Conservation (phyloP, 2,113 vertebrate genomes). For the Dasyprocta punctata region DNA sequence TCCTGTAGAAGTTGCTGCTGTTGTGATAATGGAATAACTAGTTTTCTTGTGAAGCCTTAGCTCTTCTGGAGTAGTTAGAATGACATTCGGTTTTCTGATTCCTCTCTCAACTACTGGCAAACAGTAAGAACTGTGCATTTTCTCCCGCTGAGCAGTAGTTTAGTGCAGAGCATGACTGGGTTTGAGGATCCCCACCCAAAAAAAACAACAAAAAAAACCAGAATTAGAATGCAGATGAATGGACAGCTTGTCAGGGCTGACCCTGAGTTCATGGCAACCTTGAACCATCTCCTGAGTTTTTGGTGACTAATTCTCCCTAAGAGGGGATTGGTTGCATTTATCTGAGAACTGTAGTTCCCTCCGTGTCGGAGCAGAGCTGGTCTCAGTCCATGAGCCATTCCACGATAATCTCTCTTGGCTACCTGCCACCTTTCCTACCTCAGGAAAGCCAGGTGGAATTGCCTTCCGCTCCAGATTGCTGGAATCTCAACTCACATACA, state of each 20-base stretch:
- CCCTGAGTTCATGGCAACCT: neutral
- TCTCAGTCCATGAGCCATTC: accelerated
- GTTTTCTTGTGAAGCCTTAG: constrained; percentile 42
- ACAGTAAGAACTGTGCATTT: neutral
- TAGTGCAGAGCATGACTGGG: neutral
- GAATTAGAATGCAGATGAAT: neutral
- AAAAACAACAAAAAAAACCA: no score
- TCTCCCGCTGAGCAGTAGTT: neutral
- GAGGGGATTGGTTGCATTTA: neutral
- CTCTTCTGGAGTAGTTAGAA: neutral
- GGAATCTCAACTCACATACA: neutral
- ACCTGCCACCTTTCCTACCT: neutral
- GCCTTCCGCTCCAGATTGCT: neutral
- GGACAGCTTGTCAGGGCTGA: neutral
- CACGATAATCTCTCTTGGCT: neutral
- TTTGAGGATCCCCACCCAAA: neutral
- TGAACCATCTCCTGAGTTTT: neutral
- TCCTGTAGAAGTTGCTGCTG: neutral
- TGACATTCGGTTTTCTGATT: neutral
- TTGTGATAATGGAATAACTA: neutral
- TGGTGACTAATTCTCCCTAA: neutral
- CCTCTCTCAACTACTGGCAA: neutral
- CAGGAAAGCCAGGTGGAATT: neutral
- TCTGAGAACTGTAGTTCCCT: neutral
- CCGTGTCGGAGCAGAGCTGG: neutral